Base-by-base conservation (phyloP, 2,113 vertebrate species). In the Sinosuthora webbiana region DNA sequence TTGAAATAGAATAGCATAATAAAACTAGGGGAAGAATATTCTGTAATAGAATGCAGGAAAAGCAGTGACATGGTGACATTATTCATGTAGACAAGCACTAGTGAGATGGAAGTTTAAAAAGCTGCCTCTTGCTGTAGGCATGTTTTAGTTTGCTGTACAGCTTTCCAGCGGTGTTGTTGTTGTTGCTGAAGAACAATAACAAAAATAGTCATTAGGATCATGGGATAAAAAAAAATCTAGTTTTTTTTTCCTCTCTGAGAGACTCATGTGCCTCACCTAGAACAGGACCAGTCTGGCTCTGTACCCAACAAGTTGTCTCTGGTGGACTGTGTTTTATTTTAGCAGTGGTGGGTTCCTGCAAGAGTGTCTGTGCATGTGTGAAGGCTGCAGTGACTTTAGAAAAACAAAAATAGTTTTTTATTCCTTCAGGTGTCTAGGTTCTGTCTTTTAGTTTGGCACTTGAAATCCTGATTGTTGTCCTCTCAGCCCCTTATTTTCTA, bases 1-100 rank as follows among this genome's bases (percentile, higher is more conserved):
- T 59, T 92, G 95, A 96, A 95, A 91, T 83, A 94, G 79, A 96
- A 88, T 88, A 95, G 80, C 62, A 90, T 82, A 95, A 92, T 96
- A 96, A 95, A 93, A 94, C 35, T 79, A 35, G 53, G 41, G 50
- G 76, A 83, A 92, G 73, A 78, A 76, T 71, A 49, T 84, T 55
- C 65, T 64, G 25, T 70, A 94, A 82, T 20, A 82, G 69, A 93
- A 79, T 83, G 63, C 49, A 90, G 87, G 52, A 91, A 91, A 92
- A 53, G 49, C 80, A 93, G 82, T 91, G 91, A 93, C 83, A 88
- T 19, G 5, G 69, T 86, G 80, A 89, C 85, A 83, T 95, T 97
- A 95, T 95, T 96, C 50, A 90, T 83, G 78, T 11, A 92, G 90
- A 84, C 90, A 93, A 77, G 80, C 45, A 81, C 52, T 41, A 82